Percentiles rank a stretch among this genome's conserved stretches.
Conservation (phyloP, 2,113 vertebrate species). For the Campylomormyrus numenius region DNA sequence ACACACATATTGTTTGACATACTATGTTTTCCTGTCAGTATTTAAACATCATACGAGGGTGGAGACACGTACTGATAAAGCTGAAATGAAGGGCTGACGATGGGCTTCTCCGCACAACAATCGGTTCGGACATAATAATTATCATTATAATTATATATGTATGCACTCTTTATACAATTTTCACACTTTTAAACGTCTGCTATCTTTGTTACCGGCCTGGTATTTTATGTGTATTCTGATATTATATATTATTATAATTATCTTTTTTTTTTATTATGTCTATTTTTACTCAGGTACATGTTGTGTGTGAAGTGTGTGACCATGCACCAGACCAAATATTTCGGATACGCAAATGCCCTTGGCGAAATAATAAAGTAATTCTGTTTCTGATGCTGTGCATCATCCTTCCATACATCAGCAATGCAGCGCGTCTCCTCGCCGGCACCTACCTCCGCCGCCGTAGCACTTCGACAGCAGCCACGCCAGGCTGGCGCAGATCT, state of each 20-base stretch:
- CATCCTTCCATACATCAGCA: neutral
- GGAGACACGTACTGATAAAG: neutral
- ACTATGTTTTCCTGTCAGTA: neutral
- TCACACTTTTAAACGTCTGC: neutral
- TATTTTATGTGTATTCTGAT: neutral
- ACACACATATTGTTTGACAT: neutral
- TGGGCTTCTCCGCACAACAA: neutral
- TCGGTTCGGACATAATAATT: neutral
- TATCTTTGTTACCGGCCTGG: neutral
- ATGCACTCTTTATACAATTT: neutral
- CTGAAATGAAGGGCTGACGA: neutral
- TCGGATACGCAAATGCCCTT: neutral
- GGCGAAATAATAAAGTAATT: neutral
- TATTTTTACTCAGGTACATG: neutral
- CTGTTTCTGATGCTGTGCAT: neutral
- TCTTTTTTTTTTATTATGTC: neutral
- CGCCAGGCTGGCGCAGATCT: slow-evolving; percentile 71
- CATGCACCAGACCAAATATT: neutral
- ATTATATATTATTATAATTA: neutral
- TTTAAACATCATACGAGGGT: neutral
- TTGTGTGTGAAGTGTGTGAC: neutral
- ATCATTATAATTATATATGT: neutral
- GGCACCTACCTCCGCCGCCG: slow-evolving; percentile 68
- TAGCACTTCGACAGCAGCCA: slow-evolving; percentile 75
- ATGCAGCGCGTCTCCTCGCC: neutral